Conservation (phyloP, 2,113 vertebrate genomes). For the Protobothrops mucrosquamatus region DNA sequence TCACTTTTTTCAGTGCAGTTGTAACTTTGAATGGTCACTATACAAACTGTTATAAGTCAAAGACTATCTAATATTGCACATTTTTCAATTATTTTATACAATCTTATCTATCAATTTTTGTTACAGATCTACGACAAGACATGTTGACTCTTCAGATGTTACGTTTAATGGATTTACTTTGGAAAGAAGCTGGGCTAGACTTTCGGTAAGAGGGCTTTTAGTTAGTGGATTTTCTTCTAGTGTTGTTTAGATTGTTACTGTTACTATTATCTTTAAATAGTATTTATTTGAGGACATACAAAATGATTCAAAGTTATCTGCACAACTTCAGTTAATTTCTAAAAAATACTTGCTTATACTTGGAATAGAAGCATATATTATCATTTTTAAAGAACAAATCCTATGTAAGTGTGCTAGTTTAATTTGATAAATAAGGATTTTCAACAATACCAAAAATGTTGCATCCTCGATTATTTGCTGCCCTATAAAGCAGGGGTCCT, state of each 20-base stretch:
- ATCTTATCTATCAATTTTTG: neutral
- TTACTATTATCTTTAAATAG: no score
- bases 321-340: neutral
- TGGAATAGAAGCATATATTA: neutral
- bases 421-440: neutral
- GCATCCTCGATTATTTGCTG: neutral
- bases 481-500: neutral
- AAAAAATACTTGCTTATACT: neutral
- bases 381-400: neutral
- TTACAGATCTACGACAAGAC: conserved; percentile 90
- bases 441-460: neutral
- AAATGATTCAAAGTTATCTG: neutral
- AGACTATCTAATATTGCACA: neutral
- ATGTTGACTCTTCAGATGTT: conserved; percentile 95
- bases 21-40: neutral
- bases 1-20: neutral
- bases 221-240: neutral
- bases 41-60: neutral
- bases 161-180: conserved; percentile 92
- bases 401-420: neutral
- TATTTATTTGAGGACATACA: neutral
- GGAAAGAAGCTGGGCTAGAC: conserved; percentile 95
- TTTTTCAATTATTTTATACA: conserved; percentile 7
- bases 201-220: conserved; percentile 78
- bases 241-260: neutral